These are phyloP conservation scores for Tachysurus fulvidraco DNA, from an alignment of 2,113 vertebrate species.

Conservation along the genomic window DNA sequence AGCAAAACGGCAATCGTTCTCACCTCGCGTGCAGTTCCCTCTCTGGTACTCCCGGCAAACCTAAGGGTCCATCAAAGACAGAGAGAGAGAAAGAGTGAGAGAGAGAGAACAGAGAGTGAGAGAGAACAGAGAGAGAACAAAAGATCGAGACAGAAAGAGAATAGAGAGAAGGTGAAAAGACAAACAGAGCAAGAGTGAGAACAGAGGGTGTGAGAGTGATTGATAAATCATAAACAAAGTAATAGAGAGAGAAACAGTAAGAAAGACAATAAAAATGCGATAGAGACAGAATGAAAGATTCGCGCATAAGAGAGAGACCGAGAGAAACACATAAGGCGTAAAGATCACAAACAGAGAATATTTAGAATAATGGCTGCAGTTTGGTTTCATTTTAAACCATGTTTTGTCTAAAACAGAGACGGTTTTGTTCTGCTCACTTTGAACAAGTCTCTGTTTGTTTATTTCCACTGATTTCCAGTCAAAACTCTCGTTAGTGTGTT, in stretches of 20 bases:
- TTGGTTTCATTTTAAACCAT: neutral
- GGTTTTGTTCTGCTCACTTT: neutral
- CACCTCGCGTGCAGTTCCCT: slow-evolving; percentile 95
- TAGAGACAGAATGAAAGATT: too few relatives aligned
- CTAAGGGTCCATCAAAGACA: slow-evolving; percentile 61
- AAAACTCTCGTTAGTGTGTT: neutral
- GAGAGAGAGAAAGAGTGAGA: neutral
- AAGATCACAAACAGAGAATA: neutral
- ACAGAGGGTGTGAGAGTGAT: neutral
- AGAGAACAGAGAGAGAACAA: slow-evolving; percentile 76
- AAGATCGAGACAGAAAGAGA: neutral
- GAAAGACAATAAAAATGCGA: neutral
- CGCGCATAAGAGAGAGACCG: too few relatives aligned
- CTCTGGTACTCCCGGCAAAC: slow-evolving; percentile 98
- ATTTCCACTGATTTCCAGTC: neutral
- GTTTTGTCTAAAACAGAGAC: neutral
- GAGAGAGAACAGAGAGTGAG: neutral
- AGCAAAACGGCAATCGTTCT: slow-evolving; percentile 94
- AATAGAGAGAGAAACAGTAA: neutral
- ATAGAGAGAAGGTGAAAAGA: neutral
- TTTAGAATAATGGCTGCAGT: neutral
- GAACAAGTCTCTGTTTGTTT: neutral
- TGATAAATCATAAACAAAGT: neutral
- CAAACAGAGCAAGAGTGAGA: neutral
- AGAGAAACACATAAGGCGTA: neutral